Conservation (phyloP, 2,888 invertebrate genomes). For the Epistrophe eligans region DNA sequence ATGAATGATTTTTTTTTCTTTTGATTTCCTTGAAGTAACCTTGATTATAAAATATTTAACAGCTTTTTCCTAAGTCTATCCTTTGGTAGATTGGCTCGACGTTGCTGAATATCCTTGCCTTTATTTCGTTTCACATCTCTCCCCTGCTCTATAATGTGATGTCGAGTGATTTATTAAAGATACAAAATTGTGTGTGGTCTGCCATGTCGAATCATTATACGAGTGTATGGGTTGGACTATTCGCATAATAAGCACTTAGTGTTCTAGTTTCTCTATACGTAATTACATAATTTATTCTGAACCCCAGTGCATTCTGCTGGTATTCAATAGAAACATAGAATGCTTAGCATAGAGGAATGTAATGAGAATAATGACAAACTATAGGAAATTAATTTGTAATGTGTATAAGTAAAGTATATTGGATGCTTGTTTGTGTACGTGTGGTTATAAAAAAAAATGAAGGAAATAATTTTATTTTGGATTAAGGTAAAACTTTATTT, state of each 20-base stretch:
- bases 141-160: neutral
- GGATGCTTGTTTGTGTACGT: neutral
- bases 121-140: neutral
- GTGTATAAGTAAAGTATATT: neutral
- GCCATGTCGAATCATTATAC: conserved; percentile 36
- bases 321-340: neutral
- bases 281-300: conserved; percentile 39
- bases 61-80: conserved; percentile 6
- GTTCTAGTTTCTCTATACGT: conserved; percentile 24
- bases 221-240: conserved; percentile 16
- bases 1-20: conserved; percentile 58
- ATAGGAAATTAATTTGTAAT: conserved; percentile 21
- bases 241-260: conserved; percentile 18
- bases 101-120: conserved; percentile 10
- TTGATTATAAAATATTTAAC: conserved; percentile 49
- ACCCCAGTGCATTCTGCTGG: conserved; percentile 8
- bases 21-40: conserved; percentile 56
- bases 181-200: conserved; percentile 27
- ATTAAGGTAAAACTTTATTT: neutral
- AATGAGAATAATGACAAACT: conserved; percentile 25
- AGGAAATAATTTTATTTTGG: neutral
- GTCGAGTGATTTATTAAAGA: conserved; percentile 49
- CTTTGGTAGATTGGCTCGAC: conserved; percentile 9
- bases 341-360: neutral
- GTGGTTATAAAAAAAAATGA: neutral